Conservation (phyloP, 2,797 vertebrate genomes). For the Margarornis squamiger region DNA sequence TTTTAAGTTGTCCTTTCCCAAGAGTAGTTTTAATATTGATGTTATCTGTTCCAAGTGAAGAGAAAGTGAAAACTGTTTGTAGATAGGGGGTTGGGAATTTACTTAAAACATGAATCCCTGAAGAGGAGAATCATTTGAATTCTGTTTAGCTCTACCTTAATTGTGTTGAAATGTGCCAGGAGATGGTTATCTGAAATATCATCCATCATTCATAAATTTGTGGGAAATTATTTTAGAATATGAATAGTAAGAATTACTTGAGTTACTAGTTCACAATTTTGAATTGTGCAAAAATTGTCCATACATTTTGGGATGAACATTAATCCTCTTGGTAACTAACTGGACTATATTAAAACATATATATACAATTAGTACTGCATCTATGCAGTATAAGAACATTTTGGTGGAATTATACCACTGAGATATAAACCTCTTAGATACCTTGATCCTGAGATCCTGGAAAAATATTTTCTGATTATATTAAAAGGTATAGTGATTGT, state of each 20-base stretch:
- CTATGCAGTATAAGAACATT: background rate
- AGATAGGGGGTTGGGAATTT: background rate
- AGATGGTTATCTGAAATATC: background rate
- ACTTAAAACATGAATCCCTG: background rate
- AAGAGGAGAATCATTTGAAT: background rate
- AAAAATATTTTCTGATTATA: background rate
- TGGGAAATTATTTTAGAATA: background rate
- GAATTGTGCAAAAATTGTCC: background rate
- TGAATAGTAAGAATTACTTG: background rate
- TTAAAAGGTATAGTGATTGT: background rate
- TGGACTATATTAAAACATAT: background rate
- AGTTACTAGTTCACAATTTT: background rate
- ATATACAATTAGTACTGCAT: background rate
- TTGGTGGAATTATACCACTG: background rate
- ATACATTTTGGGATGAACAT: background rate
- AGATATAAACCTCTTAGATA: background rate
- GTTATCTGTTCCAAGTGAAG: background rate
- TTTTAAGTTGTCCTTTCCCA: slow-evolving; percentile 11
- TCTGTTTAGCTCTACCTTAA: slow-evolving; percentile 26
- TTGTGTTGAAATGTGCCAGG: background rate
- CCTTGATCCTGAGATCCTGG: background rate
- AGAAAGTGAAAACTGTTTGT: background rate
- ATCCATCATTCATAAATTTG: background rate
- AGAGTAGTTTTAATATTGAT: background rate
- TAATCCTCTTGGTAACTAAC: background rate